phyloP scores from a whole-genome alignment of 2,113 vertebrate species.

The Maccullochella peelii region DNA sequence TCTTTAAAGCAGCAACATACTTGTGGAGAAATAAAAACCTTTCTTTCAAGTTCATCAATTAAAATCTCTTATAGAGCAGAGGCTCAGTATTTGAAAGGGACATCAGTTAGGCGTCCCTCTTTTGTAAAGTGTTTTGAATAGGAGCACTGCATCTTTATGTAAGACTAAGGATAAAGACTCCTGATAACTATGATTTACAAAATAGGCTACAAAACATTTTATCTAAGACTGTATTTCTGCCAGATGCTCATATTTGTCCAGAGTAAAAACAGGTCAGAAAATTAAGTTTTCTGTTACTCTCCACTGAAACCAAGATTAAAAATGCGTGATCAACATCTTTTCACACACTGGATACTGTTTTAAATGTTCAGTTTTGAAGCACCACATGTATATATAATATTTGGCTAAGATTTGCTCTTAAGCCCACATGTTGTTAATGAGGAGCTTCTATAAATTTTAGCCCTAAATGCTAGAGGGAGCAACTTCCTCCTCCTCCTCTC shows the following conservation, averaged over 20 bases:
- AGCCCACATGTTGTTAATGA: conserved; percentile 1
- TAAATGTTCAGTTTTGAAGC: neutral
- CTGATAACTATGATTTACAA: neutral
- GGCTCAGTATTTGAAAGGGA: conserved; percentile 24
- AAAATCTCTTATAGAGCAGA: conserved; percentile 33
- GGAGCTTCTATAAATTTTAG: conserved; percentile 4
- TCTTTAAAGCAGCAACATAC: conserved; percentile 37
- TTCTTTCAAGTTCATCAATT: conserved; percentile 46
- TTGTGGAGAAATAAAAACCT: conserved; percentile 39
- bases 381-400: too few species aligned
- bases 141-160: neutral
- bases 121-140: conserved; percentile 28
- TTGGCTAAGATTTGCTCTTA: neutral
- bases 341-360: neutral
- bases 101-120: neutral
- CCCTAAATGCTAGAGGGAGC: neutral
- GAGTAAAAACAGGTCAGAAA: neutral
- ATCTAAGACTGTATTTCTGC: neutral
- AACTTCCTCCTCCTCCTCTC: conserved; percentile 4
- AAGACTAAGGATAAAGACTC: conserved; percentile 1
- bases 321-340: neutral
- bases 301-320: neutral
- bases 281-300: neutral
- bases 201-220: neutral
- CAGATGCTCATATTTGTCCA: conserved; percentile 9